Evolutionary conservation across 2,113 vertebrate species (phyloP).

Genomic region (Periophthalmodon schlosseri): DNA sequence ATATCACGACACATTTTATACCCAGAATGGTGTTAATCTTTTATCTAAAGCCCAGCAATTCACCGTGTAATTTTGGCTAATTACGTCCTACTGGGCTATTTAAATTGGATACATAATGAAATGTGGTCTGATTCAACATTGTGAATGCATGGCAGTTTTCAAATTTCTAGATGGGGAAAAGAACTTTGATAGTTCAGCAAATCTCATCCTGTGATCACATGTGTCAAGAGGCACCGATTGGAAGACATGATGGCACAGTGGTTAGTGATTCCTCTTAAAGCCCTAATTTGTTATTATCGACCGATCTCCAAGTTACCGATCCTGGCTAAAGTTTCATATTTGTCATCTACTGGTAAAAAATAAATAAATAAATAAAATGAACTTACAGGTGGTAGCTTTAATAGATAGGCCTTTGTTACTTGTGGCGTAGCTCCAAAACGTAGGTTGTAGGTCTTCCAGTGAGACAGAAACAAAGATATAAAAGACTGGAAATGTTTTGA

Average conservation of each 20-base stretch:
- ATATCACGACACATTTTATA: constrained; percentile 1
- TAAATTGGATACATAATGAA: background rate
- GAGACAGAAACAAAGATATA: no score
- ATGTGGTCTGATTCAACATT: background rate
- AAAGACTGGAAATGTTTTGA: no score
- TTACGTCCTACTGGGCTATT: background rate
- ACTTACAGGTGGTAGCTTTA: no score
- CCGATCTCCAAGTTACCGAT: no score
- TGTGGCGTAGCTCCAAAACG: no score
- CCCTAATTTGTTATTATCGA: no score
- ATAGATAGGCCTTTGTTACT: background rate
- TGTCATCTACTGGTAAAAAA: no score
- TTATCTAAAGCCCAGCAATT: background rate
- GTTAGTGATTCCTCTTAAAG: background rate
- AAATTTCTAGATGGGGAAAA: background rate
- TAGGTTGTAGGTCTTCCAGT: no score
- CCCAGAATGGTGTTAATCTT: background rate
- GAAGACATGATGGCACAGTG: no score
- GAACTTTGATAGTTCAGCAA: background rate
- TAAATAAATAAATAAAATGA: no score
- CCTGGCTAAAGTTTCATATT: no score
- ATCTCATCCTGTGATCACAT: background rate
- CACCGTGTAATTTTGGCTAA: background rate
- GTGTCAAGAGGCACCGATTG: background rate
- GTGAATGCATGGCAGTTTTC: background rate